phyloP scores from a whole-genome alignment of 2,113 vertebrate genomes.

The Benitochromis conjunctus region DNA sequence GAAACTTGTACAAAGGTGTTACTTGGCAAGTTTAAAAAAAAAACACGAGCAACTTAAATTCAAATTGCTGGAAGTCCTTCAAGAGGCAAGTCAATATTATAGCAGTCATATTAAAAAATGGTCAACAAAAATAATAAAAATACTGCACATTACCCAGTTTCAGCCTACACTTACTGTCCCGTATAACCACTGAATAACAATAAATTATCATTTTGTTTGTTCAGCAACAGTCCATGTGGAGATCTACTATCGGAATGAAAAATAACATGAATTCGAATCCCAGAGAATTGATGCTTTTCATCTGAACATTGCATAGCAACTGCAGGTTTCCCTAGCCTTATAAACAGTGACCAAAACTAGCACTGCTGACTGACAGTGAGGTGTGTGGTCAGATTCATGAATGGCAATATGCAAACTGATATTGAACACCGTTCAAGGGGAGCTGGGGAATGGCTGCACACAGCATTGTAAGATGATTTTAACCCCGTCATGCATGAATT shows the following conservation, averaged over 20 bases:
- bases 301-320: background rate
- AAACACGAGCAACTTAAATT: background rate
- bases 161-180: fast-evolving
- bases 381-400: background rate
- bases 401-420: background rate
- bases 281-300: background rate
- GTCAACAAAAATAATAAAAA: background rate
- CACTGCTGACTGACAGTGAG: background rate
- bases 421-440: background rate
- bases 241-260: background rate
- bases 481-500: no score
- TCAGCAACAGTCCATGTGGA: background rate
- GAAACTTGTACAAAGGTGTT: background rate
- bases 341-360: background rate
- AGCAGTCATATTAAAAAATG: background rate
- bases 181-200: background rate
- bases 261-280: background rate
- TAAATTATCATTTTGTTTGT: background rate
- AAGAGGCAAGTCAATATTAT: background rate
- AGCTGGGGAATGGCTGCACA: background rate
- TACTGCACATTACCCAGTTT: background rate
- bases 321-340: fast-evolving
- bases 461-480: fast-evolving
- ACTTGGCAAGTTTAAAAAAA: background rate
- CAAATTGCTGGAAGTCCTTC: background rate